Percentiles rank a stretch among this genome's conserved stretches.
Conservation (phyloP, 2,888 invertebrate species). For the Zele albiditarsus region DNA sequence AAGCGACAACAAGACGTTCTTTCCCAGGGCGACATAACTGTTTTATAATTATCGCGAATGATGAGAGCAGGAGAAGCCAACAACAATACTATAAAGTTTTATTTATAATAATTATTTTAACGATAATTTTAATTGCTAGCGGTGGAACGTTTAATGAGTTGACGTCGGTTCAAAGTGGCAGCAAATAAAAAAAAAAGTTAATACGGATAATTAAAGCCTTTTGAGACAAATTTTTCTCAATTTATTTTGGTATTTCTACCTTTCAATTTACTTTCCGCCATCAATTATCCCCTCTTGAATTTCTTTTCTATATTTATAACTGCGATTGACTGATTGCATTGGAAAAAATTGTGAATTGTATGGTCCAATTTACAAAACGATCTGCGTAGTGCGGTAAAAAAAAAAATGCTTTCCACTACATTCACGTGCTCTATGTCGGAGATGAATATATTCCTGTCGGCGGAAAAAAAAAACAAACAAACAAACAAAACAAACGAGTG, state of each 20-base stretch:
- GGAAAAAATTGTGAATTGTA: slow-evolving; percentile 25
- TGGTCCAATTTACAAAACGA: slow-evolving; percentile 18
- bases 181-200: background rate
- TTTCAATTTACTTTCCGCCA: background rate
- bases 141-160: background rate
- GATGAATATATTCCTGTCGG: slow-evolving; percentile 29
- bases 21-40: too few species aligned
- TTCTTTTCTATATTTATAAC: background rate
- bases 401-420: slow-evolving; percentile 2
- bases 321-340: slow-evolving; percentile 3
- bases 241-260: background rate
- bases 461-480: background rate
- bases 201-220: background rate
- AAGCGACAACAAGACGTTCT: too few species aligned
- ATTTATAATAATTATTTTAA: background rate
- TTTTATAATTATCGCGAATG: slow-evolving; percentile 29
- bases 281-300: background rate
- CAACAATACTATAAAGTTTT: background rate
- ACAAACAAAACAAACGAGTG: too few species aligned
- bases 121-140: background rate
- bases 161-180: background rate
- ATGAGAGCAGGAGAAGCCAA: background rate
- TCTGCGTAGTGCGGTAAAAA: background rate
- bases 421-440: background rate
- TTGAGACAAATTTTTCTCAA: background rate